phyloP scores from a whole-genome alignment of 2,888 invertebrate species.

The Thymelicus acteon region DNA sequence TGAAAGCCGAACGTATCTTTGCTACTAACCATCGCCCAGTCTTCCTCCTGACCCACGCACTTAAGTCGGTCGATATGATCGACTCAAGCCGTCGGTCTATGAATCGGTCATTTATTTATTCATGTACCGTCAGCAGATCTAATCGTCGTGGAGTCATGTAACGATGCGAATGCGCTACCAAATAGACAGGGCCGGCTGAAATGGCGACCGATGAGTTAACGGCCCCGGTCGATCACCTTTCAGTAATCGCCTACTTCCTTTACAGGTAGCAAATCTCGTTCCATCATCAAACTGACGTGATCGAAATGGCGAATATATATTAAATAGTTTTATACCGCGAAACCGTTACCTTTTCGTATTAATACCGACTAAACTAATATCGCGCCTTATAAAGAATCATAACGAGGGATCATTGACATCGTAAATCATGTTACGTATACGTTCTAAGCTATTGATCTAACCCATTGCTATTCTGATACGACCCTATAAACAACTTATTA shows the following conservation, averaged over 20 bases:
- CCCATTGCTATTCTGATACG: slow-evolving; percentile 29
- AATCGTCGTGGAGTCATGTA: slow-evolving; percentile 53
- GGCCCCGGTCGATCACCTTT: slow-evolving; percentile 79
- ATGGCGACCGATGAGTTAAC: slow-evolving; percentile 60
- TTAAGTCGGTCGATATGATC: too few species aligned
- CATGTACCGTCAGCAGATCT: slow-evolving; percentile 63
- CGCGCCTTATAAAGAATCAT: slow-evolving; percentile 28
- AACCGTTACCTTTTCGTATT: slow-evolving; percentile 39
- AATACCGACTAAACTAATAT: slow-evolving; percentile 25
- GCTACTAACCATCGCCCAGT: too few species aligned
- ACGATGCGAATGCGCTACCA: slow-evolving; percentile 46
- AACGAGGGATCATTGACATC: slow-evolving; percentile 52
- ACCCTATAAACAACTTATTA: slow-evolving; percentile 33
- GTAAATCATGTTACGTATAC: slow-evolving; percentile 44
- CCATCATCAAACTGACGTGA: slow-evolving; percentile 63
- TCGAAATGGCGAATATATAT: slow-evolving; percentile 59
- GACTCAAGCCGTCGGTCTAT: slow-evolving; percentile 42
- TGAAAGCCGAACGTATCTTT: too few species aligned
- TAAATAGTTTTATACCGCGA: slow-evolving; percentile 45
- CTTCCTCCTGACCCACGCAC: too few species aligned
- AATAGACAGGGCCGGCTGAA: slow-evolving; percentile 54
- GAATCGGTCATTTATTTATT: slow-evolving; percentile 55
- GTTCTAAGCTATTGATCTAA: slow-evolving; percentile 30
- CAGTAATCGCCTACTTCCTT: slow-evolving; percentile 81
- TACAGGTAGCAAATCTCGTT: slow-evolving; percentile 71